phyloP scores from a whole-genome alignment of 2,797 vertebrate genomes.

The Acanthornis magna region DNA sequence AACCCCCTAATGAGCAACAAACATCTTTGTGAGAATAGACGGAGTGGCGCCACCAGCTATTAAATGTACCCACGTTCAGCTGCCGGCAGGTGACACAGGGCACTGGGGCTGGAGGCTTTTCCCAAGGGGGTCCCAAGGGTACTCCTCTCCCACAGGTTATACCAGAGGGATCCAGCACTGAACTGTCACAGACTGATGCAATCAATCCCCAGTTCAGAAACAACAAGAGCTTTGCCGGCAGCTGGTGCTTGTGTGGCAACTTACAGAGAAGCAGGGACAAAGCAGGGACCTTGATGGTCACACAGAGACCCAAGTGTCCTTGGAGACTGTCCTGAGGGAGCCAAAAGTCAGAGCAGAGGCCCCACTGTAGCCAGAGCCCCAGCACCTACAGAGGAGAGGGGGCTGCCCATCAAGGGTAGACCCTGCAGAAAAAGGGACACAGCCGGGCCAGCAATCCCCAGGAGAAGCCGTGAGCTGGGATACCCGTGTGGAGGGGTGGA shows the following conservation, averaged over 20 bases:
- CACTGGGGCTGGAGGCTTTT: background rate
- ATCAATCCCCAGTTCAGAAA: background rate
- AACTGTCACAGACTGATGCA: background rate
- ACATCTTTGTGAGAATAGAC: background rate
- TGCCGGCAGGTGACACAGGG: background rate
- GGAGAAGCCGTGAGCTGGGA: background rate
- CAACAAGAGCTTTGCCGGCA: background rate
- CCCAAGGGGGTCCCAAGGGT: background rate
- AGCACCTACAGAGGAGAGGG: background rate
- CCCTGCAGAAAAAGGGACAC: accelerated
- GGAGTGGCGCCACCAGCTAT: accelerated
- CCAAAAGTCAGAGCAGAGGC: background rate
- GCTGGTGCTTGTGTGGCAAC: background rate
- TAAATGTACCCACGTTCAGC: background rate
- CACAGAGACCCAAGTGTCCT: background rate
- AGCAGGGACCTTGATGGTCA: background rate
- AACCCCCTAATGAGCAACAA: background rate
- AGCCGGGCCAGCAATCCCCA: accelerated
- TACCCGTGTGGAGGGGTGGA: accelerated
- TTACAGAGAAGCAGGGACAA: background rate
- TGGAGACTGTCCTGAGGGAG: accelerated
- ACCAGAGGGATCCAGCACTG: background rate
- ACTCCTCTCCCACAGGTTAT: background rate
- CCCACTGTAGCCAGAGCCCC: background rate
- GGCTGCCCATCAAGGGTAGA: accelerated